These are phyloP conservation scores for Synanthedon formicaeformis DNA, from an alignment of 2,888 invertebrate species.

Conservation along the genomic window DNA sequence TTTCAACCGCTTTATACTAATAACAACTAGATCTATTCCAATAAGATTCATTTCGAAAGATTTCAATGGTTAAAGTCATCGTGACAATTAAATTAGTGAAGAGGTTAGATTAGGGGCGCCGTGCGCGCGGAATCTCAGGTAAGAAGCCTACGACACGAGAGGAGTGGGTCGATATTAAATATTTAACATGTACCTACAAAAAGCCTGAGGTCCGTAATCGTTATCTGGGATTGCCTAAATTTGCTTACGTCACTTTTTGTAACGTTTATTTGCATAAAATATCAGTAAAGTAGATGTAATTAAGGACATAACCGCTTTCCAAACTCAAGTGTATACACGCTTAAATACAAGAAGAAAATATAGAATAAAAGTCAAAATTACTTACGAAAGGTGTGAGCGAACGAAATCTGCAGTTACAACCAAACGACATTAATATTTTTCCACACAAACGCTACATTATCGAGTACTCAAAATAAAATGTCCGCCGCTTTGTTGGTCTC, in stretches of 20 bases:
- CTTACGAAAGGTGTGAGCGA: constrained; percentile 69
- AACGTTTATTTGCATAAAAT: constrained; percentile 56
- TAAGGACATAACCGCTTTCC: constrained; percentile 44
- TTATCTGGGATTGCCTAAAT: constrained; percentile 39
- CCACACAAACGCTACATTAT: constrained; percentile 71
- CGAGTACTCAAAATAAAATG: constrained; percentile 72
- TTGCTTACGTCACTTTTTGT: constrained; percentile 58
- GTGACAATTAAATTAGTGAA: constrained; percentile 62
- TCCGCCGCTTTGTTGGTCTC: constrained; percentile 72
- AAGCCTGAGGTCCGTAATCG: constrained; percentile 15
- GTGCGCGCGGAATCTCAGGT: constrained; percentile 62
- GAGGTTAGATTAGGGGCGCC: constrained; percentile 69
- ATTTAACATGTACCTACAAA: constrained; percentile 31
- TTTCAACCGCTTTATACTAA: background rate
- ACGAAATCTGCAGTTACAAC: constrained; percentile 63
- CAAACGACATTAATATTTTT: constrained; percentile 68
- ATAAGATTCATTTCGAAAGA: background rate
- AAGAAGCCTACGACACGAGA: constrained; percentile 49
- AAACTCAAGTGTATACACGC: constrained; percentile 13
- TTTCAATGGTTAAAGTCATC: constrained; percentile 22
- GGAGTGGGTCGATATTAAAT: constrained; percentile 57
- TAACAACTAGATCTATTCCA: background rate
- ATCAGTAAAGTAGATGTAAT: constrained; percentile 53
- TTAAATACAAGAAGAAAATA: background rate
- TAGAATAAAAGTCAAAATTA: constrained; percentile 26